These are phyloP conservation scores for Eupithecia inturbata DNA, from an alignment of 2,888 invertebrate genomes.

Conservation along the genomic window DNA sequence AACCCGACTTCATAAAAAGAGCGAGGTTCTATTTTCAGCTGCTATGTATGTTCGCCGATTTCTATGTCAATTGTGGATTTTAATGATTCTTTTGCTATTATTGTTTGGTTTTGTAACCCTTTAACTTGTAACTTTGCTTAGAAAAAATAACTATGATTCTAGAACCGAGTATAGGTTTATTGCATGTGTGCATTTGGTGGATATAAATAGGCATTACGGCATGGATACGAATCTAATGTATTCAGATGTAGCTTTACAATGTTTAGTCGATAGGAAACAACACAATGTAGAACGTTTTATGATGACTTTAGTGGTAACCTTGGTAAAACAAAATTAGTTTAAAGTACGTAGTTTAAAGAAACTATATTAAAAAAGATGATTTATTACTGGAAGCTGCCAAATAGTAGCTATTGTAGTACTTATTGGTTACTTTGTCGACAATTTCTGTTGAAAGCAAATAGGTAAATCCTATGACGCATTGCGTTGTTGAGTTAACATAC, in stretches of 20 bases:
- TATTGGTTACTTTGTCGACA: not conserved
- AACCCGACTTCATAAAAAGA: too few species aligned
- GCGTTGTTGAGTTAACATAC: not conserved
- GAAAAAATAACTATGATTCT: not conserved
- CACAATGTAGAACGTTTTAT: not conserved
- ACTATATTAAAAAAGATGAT: not conserved
- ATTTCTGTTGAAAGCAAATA: not conserved
- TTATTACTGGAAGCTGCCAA: not conserved
- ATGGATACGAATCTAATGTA: not conserved
- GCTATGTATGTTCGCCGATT: too few species aligned
- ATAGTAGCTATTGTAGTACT: not conserved
- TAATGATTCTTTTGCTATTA: too few species aligned
- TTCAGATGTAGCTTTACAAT: constrained; percentile 1
- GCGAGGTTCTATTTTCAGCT: too few species aligned
- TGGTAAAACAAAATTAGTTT: not conserved
- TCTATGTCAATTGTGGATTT: too few species aligned
- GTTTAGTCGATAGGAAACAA: not conserved
- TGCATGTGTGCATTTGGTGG: not conserved
- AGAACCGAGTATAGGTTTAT: not conserved
- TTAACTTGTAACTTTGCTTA: not conserved
- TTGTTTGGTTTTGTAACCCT: too few species aligned
- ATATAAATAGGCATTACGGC: not conserved
- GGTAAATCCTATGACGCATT: not conserved
- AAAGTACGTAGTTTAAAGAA: not conserved
- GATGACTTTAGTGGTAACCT: not conserved